Base-by-base conservation (phyloP, 2,888 invertebrate genomes). In the Drosophila eohydei region DNA sequence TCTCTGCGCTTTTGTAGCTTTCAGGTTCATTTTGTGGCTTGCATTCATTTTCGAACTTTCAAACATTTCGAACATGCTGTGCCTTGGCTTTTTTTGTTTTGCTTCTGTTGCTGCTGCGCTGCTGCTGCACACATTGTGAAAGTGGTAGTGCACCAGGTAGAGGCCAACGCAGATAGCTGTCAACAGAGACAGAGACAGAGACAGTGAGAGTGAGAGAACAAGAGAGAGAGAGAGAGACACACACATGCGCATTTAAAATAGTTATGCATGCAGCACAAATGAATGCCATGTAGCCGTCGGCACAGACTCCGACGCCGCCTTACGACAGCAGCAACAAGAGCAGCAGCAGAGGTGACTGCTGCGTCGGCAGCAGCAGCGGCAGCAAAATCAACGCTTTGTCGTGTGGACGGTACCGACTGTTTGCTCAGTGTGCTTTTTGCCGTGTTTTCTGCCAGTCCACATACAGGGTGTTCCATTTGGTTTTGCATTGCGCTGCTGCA, bases 191-290 rank as follows among this genome's bases (percentile, higher is more conserved):
- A 68, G 63, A 57, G 26, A 14, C 30, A 16, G 32, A 50, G 11
- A 1, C 16, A 48, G 57, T 43, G 30, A 56, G 43, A 75, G 60
- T 59, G 46, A 51, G 51, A 44, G 65, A 65, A 36, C 50, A n/a
- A 50, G 41, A 64, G 61, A 60, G 59, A 66, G 59, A 61, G 12
- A 71, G 38, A 40, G 26, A 54, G 38, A 26, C 46, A 55, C 59
- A 74, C 36, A 46, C 2, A 21, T n/a, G 48, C 44, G 59, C 63
- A 71, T 64, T 64, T 70, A 61, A 83, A 87, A 87, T 87, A 84
- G 88, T 76, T 87, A 74, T 81, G 88, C 89, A 81, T 84, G 88
- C 88, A 89, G 71, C 85, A 71, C 89, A 82, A 89, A 79, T 82
- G 89, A 88, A 83, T 89, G 75, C 89, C 81, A 87, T 86, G 83